Conservation (phyloP, 2,888 invertebrate species). For the Temnothorax ravouxi region DNA sequence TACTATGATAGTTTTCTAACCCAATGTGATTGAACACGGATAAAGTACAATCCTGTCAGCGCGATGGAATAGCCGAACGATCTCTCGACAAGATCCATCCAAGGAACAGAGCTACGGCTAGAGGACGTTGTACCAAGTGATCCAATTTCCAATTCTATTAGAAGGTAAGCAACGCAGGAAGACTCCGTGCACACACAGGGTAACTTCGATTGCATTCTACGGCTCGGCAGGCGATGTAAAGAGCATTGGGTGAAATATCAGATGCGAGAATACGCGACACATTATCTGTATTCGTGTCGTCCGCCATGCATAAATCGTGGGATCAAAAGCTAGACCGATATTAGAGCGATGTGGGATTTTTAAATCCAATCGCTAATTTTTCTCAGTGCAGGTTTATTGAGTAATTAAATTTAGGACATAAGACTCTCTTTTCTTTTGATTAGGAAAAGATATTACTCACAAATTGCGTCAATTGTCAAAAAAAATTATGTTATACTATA, state of each 20-base stretch:
- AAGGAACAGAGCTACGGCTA: slow-evolving; percentile 45
- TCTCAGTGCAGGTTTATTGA: background rate
- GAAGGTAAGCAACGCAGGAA: slow-evolving; percentile 63
- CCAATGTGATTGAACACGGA: slow-evolving; percentile 45
- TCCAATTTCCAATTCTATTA: slow-evolving; percentile 74
- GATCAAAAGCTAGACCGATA: background rate
- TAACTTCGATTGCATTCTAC: slow-evolving; percentile 43
- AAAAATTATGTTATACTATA: slow-evolving; percentile 4
- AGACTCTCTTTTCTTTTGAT: background rate
- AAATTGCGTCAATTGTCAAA: background rate
- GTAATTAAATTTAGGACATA: background rate
- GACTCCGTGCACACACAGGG: slow-evolving; percentile 22
- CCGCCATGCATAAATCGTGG: background rate
- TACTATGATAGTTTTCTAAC: slow-evolving; percentile 40
- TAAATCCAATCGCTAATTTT: background rate
- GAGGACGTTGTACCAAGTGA: slow-evolving; percentile 55
- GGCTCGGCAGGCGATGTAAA: slow-evolving; percentile 29
- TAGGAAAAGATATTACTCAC: background rate
- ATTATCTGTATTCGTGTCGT: background rate
- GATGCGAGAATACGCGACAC: slow-evolving; percentile 1
- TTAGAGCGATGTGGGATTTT: background rate
- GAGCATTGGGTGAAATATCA: slow-evolving; percentile 52
- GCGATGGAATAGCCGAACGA: slow-evolving; percentile 46
- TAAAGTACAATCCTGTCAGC: slow-evolving; percentile 52
- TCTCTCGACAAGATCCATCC: slow-evolving; percentile 50